These are phyloP conservation scores for Oceanites oceanicus DNA, from an alignment of 2,113 vertebrate species.

Conservation along the genomic window DNA sequence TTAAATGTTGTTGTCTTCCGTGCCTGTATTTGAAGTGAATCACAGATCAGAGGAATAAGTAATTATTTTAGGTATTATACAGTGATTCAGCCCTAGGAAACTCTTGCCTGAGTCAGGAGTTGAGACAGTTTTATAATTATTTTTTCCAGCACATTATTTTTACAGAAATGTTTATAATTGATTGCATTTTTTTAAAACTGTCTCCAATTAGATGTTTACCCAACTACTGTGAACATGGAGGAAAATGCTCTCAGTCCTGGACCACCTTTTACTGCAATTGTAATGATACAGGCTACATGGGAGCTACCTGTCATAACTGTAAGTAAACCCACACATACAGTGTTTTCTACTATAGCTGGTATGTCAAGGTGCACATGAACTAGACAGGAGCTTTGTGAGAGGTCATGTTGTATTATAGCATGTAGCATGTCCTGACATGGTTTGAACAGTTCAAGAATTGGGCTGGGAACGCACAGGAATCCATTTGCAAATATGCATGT, in stretches of 20 bases:
- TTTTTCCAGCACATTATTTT: neutral
- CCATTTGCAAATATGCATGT: neutral
- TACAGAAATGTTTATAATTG: neutral
- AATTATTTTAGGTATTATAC: neutral
- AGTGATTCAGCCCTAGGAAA: neutral
- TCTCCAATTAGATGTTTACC: conserved; percentile 86
- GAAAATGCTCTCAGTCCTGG: conserved; percentile 92
- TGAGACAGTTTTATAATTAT: neutral
- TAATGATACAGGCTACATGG: conserved; percentile 84
- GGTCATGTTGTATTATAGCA: neutral
- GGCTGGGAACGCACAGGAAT: neutral
- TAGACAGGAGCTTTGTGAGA: neutral
- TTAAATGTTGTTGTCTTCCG: neutral
- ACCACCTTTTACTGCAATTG: conserved; percentile 89
- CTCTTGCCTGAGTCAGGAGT: neutral
- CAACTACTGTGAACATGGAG: conserved; percentile 92
- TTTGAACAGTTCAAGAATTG: neutral
- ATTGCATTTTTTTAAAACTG: neutral
- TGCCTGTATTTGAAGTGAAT: neutral
- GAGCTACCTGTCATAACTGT: conserved; percentile 92
- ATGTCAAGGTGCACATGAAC: neutral
- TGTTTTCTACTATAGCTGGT: neutral
- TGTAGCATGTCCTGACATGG: neutral
- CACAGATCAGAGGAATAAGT: neutral
- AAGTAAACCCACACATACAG: conserved; percentile 52